These are phyloP conservation scores for Eudyptes chrysolophus DNA, from an alignment of 2,113 vertebrate species.

Conservation along the genomic window DNA sequence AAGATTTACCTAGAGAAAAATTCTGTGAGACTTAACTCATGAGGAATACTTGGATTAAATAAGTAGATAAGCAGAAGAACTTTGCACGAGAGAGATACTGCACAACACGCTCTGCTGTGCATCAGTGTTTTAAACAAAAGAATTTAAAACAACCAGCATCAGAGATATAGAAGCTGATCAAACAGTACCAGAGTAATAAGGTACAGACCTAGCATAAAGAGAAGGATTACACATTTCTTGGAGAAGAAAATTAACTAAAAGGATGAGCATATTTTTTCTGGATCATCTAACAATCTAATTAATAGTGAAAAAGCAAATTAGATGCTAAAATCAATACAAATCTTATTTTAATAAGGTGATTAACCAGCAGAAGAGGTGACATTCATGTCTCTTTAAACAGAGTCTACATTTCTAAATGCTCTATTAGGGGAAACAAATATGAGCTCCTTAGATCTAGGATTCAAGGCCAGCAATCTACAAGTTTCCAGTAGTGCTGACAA, in stretches of 20 bases:
- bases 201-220: neutral
- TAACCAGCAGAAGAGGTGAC: neutral
- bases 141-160: neutral
- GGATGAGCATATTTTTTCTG: neutral
- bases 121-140: neutral
- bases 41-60: neutral
- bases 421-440: slow-evolving; percentile 6
- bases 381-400: neutral
- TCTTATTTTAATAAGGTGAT: neutral
- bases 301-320: neutral
- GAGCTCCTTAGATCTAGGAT: neutral
- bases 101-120: neutral
- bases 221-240: neutral
- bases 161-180: neutral
- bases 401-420: neutral
- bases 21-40: neutral
- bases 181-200: neutral
- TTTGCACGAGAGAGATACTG: neutral
- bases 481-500: slow-evolving; percentile 27
- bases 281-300: neutral
- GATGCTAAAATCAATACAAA: neutral
- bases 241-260: neutral
- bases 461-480: slow-evolving; percentile 21
- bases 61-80: neutral
- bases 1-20: neutral